Conservation (phyloP, 2,113 vertebrate genomes). For the Malurus melanocephalus region DNA sequence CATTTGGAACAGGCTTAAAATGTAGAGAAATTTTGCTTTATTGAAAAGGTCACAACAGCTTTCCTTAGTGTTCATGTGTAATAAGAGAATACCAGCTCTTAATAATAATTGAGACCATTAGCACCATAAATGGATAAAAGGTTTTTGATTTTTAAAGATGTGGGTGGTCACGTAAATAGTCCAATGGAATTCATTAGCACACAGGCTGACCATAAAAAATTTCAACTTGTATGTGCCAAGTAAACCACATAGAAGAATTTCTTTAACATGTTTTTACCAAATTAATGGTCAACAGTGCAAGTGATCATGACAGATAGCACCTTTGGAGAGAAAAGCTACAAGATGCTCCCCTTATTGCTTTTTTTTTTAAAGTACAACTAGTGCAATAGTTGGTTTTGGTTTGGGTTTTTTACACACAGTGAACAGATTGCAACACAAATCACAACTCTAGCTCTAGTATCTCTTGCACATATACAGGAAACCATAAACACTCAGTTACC, state of each 20-base stretch:
- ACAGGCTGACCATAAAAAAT: background rate
- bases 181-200: background rate
- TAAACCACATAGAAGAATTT: background rate
- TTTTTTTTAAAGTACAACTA: background rate
- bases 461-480: background rate
- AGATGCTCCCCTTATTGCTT: constrained; percentile 24
- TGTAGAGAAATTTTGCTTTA: constrained; percentile 12
- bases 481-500: background rate
- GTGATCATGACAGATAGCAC: background rate
- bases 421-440: background rate
- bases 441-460: background rate
- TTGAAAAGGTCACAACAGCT: constrained; percentile 7
- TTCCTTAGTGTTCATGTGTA: background rate
- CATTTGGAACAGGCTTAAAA: constrained; percentile 11
- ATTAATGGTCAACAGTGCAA: background rate
- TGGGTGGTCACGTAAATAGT: background rate
- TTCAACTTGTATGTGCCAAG: background rate
- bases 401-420: background rate
- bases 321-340: background rate
- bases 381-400: background rate
- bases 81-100: background rate
- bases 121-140: constrained; percentile 26
- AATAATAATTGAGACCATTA: background rate
- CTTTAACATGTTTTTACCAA: background rate
- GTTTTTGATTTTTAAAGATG: background rate